Evolutionary conservation across 1,140 invertebrate species (phyloP), one percentile per base, ranked within the genome.

Genomic region (Bombus terrestris): DNA sequence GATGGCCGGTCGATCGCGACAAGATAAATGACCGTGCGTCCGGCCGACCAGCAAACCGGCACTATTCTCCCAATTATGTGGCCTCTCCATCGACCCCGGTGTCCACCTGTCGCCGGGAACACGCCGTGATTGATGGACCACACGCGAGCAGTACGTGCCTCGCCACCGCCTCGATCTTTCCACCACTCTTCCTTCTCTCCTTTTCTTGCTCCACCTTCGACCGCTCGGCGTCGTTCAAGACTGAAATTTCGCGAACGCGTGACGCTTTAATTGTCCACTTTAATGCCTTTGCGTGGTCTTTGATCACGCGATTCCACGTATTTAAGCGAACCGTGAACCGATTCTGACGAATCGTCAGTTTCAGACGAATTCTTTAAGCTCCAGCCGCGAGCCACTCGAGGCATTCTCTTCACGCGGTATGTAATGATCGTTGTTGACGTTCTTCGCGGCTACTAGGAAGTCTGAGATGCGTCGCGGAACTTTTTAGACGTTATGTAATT

Each of bases 41-140:
- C 91, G 91, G 88, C 88, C 90, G 86, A 90, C 91, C 92, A 90
- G 90, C 91, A 93, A 93, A 92, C 90, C 91, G 89, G 88, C 90
- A 92, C 92, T 92, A 91, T 93, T 93, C 91, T 90, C 88, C 91
- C 92, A 93, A 93, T 93, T 93, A 92, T 92, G 91, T 90, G 90
- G 91, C 86, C 88, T 92, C 89, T 93, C 92, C 90, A 93, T 92
- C 91, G 88, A 91, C 90, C 90, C 89, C 87, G 81, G 84, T 90
- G 92, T 93, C 90, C 92, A 93, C 92, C 92, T 93, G 92, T 92
- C 92, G 92, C 90, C 92, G 91, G 89, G 87, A 89, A 90, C 89
- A 85, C 75, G 39, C 68, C 89, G 92, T 92, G 92, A 92, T 93
- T 92, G 92, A 93, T 92, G 85, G 89, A 92, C 91, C 90, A 89